Base-by-base conservation (phyloP, 2,113 vertebrate species). In the Eublepharis macularius region DNA sequence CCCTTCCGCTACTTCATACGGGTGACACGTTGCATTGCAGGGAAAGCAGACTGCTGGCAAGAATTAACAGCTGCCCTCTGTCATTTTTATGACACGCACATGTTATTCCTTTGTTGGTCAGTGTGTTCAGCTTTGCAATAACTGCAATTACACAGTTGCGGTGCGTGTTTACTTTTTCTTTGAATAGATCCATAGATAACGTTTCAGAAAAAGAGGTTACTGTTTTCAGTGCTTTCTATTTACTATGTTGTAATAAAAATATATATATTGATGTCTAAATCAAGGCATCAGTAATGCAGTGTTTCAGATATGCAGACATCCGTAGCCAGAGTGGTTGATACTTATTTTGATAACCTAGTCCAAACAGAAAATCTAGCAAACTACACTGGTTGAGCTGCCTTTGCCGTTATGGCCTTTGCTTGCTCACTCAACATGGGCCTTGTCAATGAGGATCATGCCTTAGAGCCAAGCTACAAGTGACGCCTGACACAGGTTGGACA, bases 1-100 rank as follows among this genome's bases (percentile, higher is more conserved):
- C 68, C 36, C 77, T 86, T 86, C 84, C 77, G 77, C 68, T 45
- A n/a, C 76, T 80, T 47, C 68, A 32, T 24, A 63, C 39, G 70
- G 60, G n/a, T 47, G 51, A 85, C n/a, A 36, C 8, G 8, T 60
- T 63, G 21, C 70, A 63, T 45, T 63, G 39, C 81, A 43, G 51
- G 49, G 80, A 26, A 65, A 72, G 51, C 69, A 83, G 32, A 65
- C 49, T 32, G 39, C 65, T 83, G 51, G 51, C 47, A 43, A 73
- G 24, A 32, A 32, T 26, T 54, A 83, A 60, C 39, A 26, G 54
- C 54, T 75, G 39, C 54, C n/a, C 51, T 63, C 54, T 54, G 45
- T 83, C 60, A 45, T 29, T 60, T 74, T 57, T 47, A 32, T 11
- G 34, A 34, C 34, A 69, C 63, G 49, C 32, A 47, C 6, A 51